Percentiles rank a stretch among this genome's conserved stretches.
These are phyloP conservation scores for Clarias laeviceps DNA, from an alignment of 2,797 vertebrate genomes.

Conservation along the genomic window DNA sequence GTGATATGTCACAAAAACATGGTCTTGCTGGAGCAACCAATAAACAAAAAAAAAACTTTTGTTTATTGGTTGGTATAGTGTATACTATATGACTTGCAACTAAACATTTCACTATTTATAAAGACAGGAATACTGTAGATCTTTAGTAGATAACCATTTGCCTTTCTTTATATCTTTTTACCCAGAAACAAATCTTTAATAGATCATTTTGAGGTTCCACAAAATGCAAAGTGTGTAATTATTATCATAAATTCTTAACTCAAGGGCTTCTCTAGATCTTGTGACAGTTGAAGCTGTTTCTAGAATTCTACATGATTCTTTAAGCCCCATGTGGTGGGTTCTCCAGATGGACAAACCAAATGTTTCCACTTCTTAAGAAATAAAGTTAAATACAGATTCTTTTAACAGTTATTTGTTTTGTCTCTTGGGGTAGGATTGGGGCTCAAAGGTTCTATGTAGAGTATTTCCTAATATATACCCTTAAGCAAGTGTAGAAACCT, in stretches of 20 bases:
- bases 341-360: neutral
- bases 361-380: neutral
- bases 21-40: neutral
- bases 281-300: neutral
- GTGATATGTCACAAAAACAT: neutral
- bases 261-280: neutral
- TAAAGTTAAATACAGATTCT: neutral
- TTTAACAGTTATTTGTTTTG: neutral
- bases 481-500: neutral
- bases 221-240: neutral
- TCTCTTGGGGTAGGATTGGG: neutral
- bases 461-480: neutral
- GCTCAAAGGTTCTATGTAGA: neutral
- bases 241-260: neutral
- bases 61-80: too few relatives aligned
- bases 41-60: neutral
- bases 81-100: neutral
- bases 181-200: neutral
- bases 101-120: neutral
- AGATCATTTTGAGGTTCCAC: neutral
- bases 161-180: neutral
- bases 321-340: neutral
- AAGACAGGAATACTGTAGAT: neutral
- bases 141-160: neutral
- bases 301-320: neutral